These are phyloP conservation scores for Bryconaethiops microstoma DNA, from an alignment of 2,797 vertebrate genomes.

Conservation along the genomic window DNA sequence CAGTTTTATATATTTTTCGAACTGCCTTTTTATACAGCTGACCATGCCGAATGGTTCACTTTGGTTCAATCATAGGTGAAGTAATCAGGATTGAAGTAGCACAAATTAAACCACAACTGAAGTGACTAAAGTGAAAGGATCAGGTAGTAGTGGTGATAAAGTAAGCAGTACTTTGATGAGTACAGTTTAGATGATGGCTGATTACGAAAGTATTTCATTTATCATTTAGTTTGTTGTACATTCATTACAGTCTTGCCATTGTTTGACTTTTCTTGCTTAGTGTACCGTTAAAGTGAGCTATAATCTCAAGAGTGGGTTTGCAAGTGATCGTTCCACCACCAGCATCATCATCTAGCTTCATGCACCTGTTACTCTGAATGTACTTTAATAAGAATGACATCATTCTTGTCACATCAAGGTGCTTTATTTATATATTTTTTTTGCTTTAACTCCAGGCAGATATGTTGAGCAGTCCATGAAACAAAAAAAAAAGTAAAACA, in stretches of 20 bases:
- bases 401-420: neutral
- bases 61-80: neutral
- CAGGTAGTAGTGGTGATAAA: too few species aligned
- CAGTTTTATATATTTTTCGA: neutral
- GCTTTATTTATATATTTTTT: neutral
- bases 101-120: neutral
- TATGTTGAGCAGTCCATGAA: neutral
- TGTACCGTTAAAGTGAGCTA: neutral
- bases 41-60: neutral
- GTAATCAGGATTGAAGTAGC: neutral
- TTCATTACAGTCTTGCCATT: neutral
- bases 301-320: neutral
- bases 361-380: neutral
- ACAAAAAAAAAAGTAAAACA: neutral
- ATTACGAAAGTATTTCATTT: neutral
- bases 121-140: neutral
- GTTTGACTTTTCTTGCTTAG: neutral
- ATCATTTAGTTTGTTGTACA: neutral
- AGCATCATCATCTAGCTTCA: neutral
- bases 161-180: too few species aligned
- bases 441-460: too few species aligned
- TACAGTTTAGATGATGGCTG: neutral
- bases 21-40: neutral
- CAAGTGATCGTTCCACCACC: neutral
- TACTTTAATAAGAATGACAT: conserved; percentile 3